phyloP scores from a whole-genome alignment of 2,797 vertebrate species.

The Malurus splendens region DNA sequence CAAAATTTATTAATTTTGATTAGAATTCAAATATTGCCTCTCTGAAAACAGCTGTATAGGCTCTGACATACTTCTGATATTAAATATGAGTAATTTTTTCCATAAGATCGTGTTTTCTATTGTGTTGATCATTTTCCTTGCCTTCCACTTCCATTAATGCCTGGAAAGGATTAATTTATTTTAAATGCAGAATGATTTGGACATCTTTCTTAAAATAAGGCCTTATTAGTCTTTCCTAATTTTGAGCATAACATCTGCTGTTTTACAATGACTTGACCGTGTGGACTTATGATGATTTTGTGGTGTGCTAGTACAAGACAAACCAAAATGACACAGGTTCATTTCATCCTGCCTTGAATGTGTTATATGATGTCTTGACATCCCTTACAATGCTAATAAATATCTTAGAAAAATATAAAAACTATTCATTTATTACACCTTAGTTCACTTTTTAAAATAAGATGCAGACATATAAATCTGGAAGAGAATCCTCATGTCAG shows the following conservation, averaged over 20 bases:
- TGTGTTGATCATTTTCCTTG: neutral
- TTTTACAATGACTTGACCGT: neutral
- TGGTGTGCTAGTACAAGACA: neutral
- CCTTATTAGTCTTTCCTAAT: neutral
- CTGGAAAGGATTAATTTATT: neutral
- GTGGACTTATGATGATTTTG: neutral
- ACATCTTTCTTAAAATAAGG: neutral
- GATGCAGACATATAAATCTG: neutral
- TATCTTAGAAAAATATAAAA: neutral
- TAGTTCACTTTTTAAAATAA: neutral
- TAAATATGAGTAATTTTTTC: neutral
- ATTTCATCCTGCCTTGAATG: neutral
- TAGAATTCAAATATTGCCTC: neutral
- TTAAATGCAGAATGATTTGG: neutral
- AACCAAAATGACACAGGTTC: neutral
- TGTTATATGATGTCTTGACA: neutral
- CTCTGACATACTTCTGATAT: neutral
- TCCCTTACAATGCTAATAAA: neutral
- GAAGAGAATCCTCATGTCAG: neutral
- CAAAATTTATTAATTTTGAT: neutral
- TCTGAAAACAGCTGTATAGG: neutral
- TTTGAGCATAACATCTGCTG: fast-evolving
- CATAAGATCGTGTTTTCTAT: neutral
- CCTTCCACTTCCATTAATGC: neutral
- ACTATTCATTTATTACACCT: neutral